Conservation (phyloP, 1,140 invertebrate species). For the Ceratosolen solmsi region DNA sequence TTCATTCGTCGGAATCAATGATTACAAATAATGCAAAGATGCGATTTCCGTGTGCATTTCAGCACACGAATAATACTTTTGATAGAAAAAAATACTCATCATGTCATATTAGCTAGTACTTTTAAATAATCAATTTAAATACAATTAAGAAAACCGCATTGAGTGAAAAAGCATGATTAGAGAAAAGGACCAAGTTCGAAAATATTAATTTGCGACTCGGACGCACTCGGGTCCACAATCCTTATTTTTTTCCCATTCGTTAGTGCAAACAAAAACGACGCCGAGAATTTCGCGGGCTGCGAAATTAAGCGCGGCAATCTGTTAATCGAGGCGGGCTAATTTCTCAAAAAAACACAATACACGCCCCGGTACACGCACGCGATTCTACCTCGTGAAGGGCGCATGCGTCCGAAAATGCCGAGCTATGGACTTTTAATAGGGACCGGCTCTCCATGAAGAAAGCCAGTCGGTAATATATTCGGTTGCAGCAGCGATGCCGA, state of each 20-base stretch:
- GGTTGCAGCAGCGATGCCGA: constrained; percentile 35
- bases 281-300: neutral
- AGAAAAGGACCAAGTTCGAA: neutral
- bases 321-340: constrained; percentile 25
- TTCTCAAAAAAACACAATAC: constrained; percentile 17
- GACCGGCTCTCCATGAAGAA: constrained; percentile 37
- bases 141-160: neutral
- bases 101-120: neutral
- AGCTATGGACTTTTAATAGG: constrained; percentile 46
- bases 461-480: constrained; percentile 42
- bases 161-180: neutral
- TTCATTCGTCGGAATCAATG: neutral
- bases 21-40: neutral
- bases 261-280: neutral
- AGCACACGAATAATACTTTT: neutral
- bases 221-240: neutral
- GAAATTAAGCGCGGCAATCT: constrained; percentile 29
- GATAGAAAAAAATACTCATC: neutral
- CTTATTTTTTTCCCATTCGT: neutral
- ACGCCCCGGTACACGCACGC: neutral
- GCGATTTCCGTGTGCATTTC: neutral
- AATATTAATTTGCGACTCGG: neutral
- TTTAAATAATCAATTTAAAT: no score
- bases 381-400: neutral
- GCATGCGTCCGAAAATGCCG: constrained; percentile 9